Evolutionary conservation across 2,888 invertebrate genomes (phyloP), one percentile per base, ranked within the genome.

Genomic region (Ectemnius cavifrons): DNA sequence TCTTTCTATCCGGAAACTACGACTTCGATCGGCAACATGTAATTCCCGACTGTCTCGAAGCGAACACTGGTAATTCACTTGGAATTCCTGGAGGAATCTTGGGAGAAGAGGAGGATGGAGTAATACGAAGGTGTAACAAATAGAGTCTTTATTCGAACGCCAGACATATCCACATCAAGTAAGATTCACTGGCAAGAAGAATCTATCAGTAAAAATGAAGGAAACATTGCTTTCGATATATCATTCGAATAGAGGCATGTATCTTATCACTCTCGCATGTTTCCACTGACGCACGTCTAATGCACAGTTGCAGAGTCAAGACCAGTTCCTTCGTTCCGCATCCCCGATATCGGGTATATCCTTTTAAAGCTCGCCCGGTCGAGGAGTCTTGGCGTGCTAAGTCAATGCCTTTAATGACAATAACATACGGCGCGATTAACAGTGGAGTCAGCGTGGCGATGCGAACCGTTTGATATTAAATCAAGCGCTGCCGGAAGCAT

Each of bases 1-100:
- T 86, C 71, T 78, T 82, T 84, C 78, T 77, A 77, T 77, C 77
- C 52, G 81, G 62, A 84, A 80, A 78, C 84, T 83, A 79, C 78
- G 67, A 70, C 78, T 83, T 71, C 80, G 73, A 80, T 84, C 78
- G 72, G 63, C 59, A 66, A 67, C 59, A 77, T 63, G 16, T 57
- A 76, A 63, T 58, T 23, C 27, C 23, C 52, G 52, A 52, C 2
- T 71, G 57, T 23, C 13, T 16, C n/a, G 28, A 58, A 14, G 23
- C 56, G 28, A 75, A 69, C 75, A 65, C 74, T 75, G 52, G 8
- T 11, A 37, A 37, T 37, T 37, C 37, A 6, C 37, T 8, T 8
- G 37, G 37, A 37, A 37, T 37, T 6, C 37, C 37, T 37, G 37
- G 0, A 6, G 37, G 37, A 37, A 11, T 11, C 8, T 37, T 37